phyloP scores from a whole-genome alignment of 2,797 vertebrate genomes.

The Notolepis coatsorum region DNA sequence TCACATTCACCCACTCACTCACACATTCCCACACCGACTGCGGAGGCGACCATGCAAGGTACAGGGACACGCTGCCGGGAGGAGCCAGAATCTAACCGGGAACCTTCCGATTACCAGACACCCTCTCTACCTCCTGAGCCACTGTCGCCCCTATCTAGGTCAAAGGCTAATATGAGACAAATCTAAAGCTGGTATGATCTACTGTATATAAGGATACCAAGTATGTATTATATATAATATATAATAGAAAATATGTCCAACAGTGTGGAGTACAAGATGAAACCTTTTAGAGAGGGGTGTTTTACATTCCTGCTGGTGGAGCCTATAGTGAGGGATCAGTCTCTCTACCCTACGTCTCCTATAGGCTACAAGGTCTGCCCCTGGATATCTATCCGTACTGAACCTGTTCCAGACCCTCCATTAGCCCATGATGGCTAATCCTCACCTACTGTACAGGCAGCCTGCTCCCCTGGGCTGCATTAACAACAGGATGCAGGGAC shows the following conservation, averaged over 20 bases:
- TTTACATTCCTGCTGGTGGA: slow-evolving; percentile 5
- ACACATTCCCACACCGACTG: too few relatives aligned
- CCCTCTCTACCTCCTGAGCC: too few relatives aligned
- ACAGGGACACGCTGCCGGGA: too few relatives aligned
- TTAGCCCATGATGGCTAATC: slow-evolving; percentile 69
- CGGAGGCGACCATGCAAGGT: too few relatives aligned
- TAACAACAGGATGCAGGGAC: slow-evolving; percentile 66
- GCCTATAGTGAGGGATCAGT: slow-evolving; percentile 13
- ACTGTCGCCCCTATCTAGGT: too few relatives aligned
- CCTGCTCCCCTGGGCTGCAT: slow-evolving; percentile 66
- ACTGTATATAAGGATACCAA: too few relatives aligned
- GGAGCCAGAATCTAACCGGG: too few relatives aligned
- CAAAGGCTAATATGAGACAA: too few relatives aligned
- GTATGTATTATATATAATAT: too few relatives aligned
- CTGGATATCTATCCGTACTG: slow-evolving; percentile 64
- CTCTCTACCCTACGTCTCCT: slow-evolving; percentile 38
- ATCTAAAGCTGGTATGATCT: too few relatives aligned
- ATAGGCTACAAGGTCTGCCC: slow-evolving; percentile 14
- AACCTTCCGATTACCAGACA: too few relatives aligned
- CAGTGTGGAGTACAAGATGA: background rate
- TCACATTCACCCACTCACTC: too few relatives aligned
- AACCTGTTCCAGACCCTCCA: slow-evolving; percentile 69
- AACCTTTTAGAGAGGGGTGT: slow-evolving; percentile 7
- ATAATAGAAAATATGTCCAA: background rate
- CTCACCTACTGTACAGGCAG: slow-evolving; percentile 66